Percentiles rank a stretch among this genome's conserved stretches.
Evolutionary conservation across 1,140 invertebrate genomes (phyloP).

Genomic region (Spodoptera litura): DNA sequence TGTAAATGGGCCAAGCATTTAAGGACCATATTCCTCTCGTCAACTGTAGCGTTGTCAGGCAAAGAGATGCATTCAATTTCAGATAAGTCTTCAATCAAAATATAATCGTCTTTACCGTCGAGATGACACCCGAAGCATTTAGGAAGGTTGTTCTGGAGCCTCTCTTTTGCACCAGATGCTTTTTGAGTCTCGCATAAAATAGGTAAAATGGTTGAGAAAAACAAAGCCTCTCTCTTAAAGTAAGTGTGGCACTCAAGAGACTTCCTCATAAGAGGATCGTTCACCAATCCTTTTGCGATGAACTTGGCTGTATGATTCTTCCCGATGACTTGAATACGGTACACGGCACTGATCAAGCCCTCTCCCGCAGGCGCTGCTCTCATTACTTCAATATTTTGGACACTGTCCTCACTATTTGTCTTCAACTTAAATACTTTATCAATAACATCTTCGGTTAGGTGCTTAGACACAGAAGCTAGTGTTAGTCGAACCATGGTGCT

Average conservation of each 20-base stretch:
- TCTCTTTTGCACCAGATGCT: constrained; percentile 56
- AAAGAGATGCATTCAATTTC: constrained; percentile 53
- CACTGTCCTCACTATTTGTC: constrained; percentile 53
- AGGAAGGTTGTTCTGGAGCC: constrained; percentile 56
- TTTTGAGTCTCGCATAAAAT: constrained; percentile 54
- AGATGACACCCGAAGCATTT: constrained; percentile 55
- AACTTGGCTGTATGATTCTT: constrained; percentile 50
- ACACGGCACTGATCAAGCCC: constrained; percentile 62
- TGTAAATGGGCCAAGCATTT: constrained; percentile 64
- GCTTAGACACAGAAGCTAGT: constrained; percentile 58
- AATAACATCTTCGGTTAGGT: constrained; percentile 56
- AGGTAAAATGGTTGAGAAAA: constrained; percentile 60
- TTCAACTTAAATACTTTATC: constrained; percentile 57
- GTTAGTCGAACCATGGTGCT: constrained; percentile 55
- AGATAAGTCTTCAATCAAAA: constrained; percentile 62
- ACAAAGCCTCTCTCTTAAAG: constrained; percentile 60
- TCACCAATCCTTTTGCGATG: constrained; percentile 58
- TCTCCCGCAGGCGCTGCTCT: constrained; percentile 61
- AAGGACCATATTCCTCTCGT: constrained; percentile 55
- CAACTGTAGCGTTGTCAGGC: constrained; percentile 46
- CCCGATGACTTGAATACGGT: constrained; percentile 56
- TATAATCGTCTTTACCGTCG: constrained; percentile 60
- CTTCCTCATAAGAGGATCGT: constrained; percentile 54
- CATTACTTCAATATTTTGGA: constrained; percentile 52
- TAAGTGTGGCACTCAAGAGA: constrained; percentile 53